Evolutionary conservation across 1,140 invertebrate species (phyloP).

Genomic region (Drosophila bifasciata): DNA sequence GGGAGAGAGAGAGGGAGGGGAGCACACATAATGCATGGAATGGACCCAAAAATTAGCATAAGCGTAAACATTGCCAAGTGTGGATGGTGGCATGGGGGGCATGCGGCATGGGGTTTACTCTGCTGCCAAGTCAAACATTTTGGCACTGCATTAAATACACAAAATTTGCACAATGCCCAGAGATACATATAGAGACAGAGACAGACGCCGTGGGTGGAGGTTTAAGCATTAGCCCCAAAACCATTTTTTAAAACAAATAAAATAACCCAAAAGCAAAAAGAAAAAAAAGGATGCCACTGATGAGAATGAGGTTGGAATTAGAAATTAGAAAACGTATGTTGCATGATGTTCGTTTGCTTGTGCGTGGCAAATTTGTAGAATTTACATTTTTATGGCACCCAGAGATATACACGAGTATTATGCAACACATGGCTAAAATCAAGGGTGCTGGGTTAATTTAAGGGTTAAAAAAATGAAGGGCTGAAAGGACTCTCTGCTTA

Average conservation of each 20-base stretch:
- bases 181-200: not conserved
- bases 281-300: slow-evolving; percentile 10
- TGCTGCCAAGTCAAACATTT: slow-evolving; percentile 65
- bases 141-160: slow-evolving; percentile 77
- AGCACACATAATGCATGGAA: slow-evolving; percentile 18
- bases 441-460: slow-evolving; percentile 44
- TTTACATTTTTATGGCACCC: slow-evolving; percentile 73
- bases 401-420: slow-evolving; percentile 49
- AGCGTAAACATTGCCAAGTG: slow-evolving; percentile 75
- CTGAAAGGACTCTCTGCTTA: slow-evolving; percentile 32
- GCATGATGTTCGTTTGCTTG: slow-evolving; percentile 63
- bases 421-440: slow-evolving; percentile 72
- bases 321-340: too few species aligned
- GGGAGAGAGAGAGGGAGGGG: too few species aligned
- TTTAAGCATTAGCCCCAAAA: slow-evolving; percentile 57
- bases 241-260: slow-evolving; percentile 77
- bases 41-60: slow-evolving; percentile 73
- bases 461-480: slow-evolving; percentile 41
- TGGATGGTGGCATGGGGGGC: not conserved
- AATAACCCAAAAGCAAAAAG: slow-evolving; percentile 37
- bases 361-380: slow-evolving; percentile 76
- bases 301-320: slow-evolving; percentile 25
- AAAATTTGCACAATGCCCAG: slow-evolving; percentile 47
- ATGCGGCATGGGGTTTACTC: not conserved
- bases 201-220: not conserved